Conservation (phyloP, 2,888 invertebrate genomes). For the Caradrina kadenii region DNA sequence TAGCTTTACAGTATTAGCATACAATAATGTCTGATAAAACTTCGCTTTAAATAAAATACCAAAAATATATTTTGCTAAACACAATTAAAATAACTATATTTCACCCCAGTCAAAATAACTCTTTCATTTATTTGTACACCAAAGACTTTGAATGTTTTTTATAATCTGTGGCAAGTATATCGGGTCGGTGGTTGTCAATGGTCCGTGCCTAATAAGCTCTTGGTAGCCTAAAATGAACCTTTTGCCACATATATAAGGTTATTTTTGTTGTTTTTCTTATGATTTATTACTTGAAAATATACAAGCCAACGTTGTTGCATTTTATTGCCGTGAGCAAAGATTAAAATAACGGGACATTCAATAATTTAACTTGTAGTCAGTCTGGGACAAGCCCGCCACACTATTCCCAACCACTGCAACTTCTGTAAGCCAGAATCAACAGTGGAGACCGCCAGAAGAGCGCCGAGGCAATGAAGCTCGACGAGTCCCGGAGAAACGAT, state of each 20-base stretch:
- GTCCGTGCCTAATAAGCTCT: constrained; percentile 55
- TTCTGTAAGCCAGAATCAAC: too few species aligned
- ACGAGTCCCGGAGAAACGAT: too few species aligned
- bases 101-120: constrained; percentile 52
- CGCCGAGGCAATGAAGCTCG: too few species aligned
- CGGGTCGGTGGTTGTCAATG: constrained; percentile 57
- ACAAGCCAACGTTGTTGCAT: not conserved
- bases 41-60: not conserved
- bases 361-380: not conserved
- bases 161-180: constrained; percentile 17
- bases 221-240: constrained; percentile 45
- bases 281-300: constrained; percentile 24
- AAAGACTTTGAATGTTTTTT: constrained; percentile 30
- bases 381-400: too few species aligned
- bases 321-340: not conserved
- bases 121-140: constrained; percentile 33
- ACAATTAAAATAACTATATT: constrained; percentile 36
- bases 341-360: not conserved
- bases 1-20: too few species aligned
- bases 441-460: too few species aligned
- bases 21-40: not conserved
- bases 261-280: constrained; percentile 25
- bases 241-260: constrained; percentile 9
- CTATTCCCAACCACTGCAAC: too few species aligned
- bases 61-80: constrained; percentile 1